These are phyloP conservation scores for Diogma glabrata DNA, from an alignment of 2,888 invertebrate species.

Conservation along the genomic window DNA sequence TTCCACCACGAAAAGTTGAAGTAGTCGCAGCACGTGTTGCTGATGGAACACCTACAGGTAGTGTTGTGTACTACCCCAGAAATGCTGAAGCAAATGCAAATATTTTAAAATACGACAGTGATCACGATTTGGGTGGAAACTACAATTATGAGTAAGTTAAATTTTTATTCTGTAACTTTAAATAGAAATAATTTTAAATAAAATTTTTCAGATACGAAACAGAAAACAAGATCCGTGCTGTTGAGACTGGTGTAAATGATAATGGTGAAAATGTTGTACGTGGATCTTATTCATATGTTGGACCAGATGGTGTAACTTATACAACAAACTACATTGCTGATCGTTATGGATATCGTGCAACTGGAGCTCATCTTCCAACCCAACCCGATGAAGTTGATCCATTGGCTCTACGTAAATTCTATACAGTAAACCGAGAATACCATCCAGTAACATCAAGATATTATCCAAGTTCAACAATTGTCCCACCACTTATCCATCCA, in stretches of 20 bases:
- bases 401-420: not conserved
- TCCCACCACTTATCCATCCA: too few species aligned
- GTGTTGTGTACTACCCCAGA: too few species aligned
- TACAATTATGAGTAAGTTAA: constrained; percentile 13
- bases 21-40: too few species aligned
- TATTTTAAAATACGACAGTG: constrained; percentile 10
- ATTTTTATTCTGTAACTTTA: too few species aligned
- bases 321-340: constrained; percentile 14
- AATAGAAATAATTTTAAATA: constrained; percentile 1
- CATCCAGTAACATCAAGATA: not conserved
- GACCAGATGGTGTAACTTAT: constrained; percentile 15
- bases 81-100: constrained; percentile 19
- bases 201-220: constrained; percentile 16
- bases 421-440: not conserved
- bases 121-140: constrained; percentile 10
- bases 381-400: constrained; percentile 11
- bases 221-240: constrained; percentile 15
- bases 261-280: constrained; percentile 11
- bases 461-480: too few species aligned
- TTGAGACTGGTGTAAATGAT: constrained; percentile 10
- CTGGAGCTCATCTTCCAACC: constrained; percentile 13
- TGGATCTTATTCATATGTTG: constrained; percentile 16
- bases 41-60: too few species aligned
- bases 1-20: not conserved
- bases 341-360: constrained; percentile 14